Conservation (phyloP, 1,140 invertebrate species). For the Trissolcus basalis region DNA sequence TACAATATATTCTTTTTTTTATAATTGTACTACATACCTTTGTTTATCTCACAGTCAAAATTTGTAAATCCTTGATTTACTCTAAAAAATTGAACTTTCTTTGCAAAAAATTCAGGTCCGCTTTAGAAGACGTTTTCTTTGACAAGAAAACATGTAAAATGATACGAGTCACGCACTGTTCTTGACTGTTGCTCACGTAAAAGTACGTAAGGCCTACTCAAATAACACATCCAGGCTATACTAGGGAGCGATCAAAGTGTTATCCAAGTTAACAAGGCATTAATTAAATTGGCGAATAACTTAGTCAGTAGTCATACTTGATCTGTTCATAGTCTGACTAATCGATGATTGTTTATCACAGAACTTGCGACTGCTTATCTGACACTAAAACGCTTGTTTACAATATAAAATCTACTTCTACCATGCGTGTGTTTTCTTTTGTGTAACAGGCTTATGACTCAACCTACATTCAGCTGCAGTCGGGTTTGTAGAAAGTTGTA, state of each 20-base stretch:
- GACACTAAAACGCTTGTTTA: conserved; percentile 8
- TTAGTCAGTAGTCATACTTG: neutral
- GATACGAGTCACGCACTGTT: conserved; percentile 21
- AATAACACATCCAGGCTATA: conserved; percentile 24
- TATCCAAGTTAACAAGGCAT: neutral
- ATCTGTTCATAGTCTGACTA: conserved; percentile 20
- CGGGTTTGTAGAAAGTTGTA: conserved; percentile 26
- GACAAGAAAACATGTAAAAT: conserved; percentile 2
- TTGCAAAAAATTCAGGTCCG: no score
- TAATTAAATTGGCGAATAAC: conserved; percentile 11
- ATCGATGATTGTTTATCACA: neutral
- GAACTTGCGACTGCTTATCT: neutral
- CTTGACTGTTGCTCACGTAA: conserved; percentile 25
- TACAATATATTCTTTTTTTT: no score
- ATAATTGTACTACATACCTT: no score
- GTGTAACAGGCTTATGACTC: no score
- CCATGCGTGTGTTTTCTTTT: neutral
- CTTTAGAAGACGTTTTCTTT: neutral
- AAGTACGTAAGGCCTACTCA: conserved; percentile 11
- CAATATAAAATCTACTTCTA: conserved; percentile 13
- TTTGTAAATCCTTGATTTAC: no score
- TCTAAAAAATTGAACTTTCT: no score
- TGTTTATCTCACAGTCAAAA: no score
- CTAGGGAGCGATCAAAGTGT: conserved; percentile 5
- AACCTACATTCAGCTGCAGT: neutral